These are phyloP conservation scores for Lathamus discolor DNA, from an alignment of 2,113 vertebrate species.

Conservation along the genomic window DNA sequence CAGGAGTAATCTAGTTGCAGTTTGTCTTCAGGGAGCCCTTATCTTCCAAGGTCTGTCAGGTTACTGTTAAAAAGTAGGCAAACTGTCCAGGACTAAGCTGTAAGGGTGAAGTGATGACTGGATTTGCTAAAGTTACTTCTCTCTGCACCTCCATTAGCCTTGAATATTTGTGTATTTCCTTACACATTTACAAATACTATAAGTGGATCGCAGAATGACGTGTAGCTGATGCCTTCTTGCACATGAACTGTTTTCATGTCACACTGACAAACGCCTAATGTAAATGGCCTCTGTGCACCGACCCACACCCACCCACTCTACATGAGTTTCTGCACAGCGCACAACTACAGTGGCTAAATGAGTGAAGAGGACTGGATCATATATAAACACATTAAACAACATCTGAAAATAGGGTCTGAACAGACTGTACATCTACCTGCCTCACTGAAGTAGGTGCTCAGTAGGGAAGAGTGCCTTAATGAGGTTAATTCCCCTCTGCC, in stretches of 20 bases:
- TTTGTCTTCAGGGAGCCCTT: not conserved
- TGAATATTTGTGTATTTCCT: not conserved
- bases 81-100: not conserved
- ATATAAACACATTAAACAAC: not conserved
- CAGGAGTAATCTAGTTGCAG: not conserved
- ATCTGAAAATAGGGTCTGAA: not conserved
- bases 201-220: not conserved
- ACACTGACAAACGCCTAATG: not conserved
- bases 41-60: not conserved
- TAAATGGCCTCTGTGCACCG: not conserved
- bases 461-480: not conserved
- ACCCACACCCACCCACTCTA: not conserved
- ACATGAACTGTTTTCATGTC: not conserved
- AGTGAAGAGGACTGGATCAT: not conserved
- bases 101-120: not conserved
- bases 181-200: not conserved
- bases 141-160: not conserved
- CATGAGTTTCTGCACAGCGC: not conserved
- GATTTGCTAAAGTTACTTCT: not conserved
- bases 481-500: not conserved
- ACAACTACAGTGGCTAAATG: not conserved
- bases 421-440: not conserved
- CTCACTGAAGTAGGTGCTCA: not conserved
- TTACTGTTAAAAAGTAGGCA: not conserved
- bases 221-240: not conserved